phyloP scores from a whole-genome alignment of 2,797 vertebrate species.

The Phataginus tetradactyla region DNA sequence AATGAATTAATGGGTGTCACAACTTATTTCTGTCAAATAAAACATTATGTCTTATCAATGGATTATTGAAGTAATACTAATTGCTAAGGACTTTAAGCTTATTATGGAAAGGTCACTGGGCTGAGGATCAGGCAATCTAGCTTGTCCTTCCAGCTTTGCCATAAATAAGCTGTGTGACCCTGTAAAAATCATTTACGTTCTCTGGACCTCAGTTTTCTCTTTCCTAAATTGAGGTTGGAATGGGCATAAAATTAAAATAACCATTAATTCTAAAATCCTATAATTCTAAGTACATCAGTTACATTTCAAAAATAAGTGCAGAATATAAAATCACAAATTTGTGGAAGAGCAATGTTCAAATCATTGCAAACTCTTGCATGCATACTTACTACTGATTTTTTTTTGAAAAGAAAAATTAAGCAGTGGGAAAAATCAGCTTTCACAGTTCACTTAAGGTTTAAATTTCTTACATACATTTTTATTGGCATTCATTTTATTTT shows the following conservation, averaged over 20 bases:
- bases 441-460: not conserved
- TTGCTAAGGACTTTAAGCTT: conserved; percentile 4
- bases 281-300: conserved; percentile 14
- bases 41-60: conserved; percentile 31
- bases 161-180: not conserved
- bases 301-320: not conserved
- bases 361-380: not conserved
- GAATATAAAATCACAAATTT: not conserved
- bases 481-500: not conserved
- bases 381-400: not conserved
- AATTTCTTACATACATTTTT: not conserved
- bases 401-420: not conserved
- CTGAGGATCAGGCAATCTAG: not conserved
- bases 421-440: not conserved
- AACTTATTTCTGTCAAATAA: conserved; percentile 53
- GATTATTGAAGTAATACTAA: not conserved
- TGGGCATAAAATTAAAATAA: not conserved
- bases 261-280: not conserved
- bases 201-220: not conserved
- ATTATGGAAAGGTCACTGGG: conserved; percentile 24
- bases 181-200: conserved; percentile 10
- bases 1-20: conserved; percentile 42
- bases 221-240: not conserved
- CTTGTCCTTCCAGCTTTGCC: not conserved
- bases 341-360: not conserved